phyloP scores from a whole-genome alignment of 2,888 invertebrate genomes.

The Aspidiotus destructor region DNA sequence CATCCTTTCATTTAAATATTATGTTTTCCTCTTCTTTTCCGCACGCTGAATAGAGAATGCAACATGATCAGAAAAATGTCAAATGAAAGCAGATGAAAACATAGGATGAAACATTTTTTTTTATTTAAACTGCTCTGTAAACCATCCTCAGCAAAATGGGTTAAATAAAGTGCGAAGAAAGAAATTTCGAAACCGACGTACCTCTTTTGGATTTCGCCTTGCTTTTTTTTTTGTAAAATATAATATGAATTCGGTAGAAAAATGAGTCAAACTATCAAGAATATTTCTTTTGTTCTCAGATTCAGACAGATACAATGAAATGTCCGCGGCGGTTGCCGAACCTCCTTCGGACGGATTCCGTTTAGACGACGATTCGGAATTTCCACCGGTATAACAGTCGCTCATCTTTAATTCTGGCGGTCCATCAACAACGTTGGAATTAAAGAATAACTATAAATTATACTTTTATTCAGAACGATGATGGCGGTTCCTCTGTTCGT shows the following conservation, averaged over 20 bases:
- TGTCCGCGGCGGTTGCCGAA: slow-evolving; percentile 60
- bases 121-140: too few species aligned
- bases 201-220: not conserved
- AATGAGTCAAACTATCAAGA: too few species aligned
- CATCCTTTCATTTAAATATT: too few species aligned
- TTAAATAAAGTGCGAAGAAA: not conserved
- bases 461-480: slow-evolving; percentile 26
- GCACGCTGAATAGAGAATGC: too few species aligned
- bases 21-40: too few species aligned
- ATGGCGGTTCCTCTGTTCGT: not conserved
- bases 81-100: too few species aligned
- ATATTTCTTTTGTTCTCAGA: slow-evolving; percentile 44
- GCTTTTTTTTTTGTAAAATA: not conserved
- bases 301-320: slow-evolving; percentile 62
- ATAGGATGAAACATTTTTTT: too few species aligned
- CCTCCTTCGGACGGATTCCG: slow-evolving; percentile 60
- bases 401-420: slow-evolving; percentile 28
- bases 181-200: too few species aligned
- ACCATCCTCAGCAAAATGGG: slow-evolving; percentile 11
- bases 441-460: slow-evolving; percentile 30
- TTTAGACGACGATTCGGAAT: slow-evolving; percentile 71
- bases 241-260: not conserved
- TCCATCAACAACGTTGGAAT: slow-evolving; percentile 23
- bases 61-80: too few species aligned
- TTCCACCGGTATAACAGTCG: slow-evolving; percentile 56